These are phyloP conservation scores for Heterohyrax brucei DNA, from an alignment of 2,797 vertebrate species.

Conservation along the genomic window DNA sequence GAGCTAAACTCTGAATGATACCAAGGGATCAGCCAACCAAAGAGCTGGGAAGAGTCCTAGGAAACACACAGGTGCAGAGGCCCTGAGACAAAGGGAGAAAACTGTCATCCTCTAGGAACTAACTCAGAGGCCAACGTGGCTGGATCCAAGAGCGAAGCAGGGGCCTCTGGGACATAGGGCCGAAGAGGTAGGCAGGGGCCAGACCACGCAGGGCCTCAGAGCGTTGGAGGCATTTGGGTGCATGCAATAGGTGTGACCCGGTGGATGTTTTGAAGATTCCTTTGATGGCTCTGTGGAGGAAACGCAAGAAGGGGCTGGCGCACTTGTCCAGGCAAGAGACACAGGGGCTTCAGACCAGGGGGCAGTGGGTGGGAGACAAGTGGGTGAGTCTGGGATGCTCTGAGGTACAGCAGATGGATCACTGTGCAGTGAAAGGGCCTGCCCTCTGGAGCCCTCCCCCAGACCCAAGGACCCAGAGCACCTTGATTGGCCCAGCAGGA, in stretches of 20 bases:
- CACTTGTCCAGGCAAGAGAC: not conserved
- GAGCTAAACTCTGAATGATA: not conserved
- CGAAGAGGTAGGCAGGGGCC: not conserved
- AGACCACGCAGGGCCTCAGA: not conserved
- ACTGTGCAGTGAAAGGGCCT: no score
- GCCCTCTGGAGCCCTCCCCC: not conserved
- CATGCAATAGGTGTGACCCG: not conserved
- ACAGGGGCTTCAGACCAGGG: not conserved
- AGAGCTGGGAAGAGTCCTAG: not conserved
- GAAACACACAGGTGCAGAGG: not conserved
- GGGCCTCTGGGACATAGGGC: not conserved
- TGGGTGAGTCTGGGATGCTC: not conserved
- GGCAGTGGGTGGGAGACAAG: not conserved
- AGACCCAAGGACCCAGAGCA: not conserved
- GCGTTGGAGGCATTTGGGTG: not conserved
- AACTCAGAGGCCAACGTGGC: not conserved
- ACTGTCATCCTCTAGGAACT: not conserved
- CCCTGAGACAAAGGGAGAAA: not conserved
- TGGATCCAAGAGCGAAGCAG: not conserved
- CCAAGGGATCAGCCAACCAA: not conserved
- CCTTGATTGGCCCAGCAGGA: slow-evolving; percentile 10
- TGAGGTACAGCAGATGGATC: not conserved
- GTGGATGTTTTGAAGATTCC: not conserved
- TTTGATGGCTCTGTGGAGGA: not conserved
- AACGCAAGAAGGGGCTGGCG: not conserved